phyloP scores from a whole-genome alignment of 2,113 vertebrate species.

The Tragelaphus strepsiceros region DNA sequence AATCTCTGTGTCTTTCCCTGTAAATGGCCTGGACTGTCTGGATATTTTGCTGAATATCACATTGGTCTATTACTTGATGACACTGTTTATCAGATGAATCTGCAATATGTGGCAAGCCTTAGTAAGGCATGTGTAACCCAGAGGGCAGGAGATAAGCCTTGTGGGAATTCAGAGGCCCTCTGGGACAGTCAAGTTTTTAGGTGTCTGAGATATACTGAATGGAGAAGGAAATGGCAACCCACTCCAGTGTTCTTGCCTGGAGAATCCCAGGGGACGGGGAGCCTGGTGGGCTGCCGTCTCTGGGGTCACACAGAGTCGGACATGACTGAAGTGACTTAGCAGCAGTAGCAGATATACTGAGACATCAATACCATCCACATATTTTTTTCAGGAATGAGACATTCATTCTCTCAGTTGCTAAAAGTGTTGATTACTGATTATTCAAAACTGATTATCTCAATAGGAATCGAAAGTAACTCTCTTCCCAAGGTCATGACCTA shows the following conservation, averaged over 20 bases:
- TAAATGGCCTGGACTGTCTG: neutral
- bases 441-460: neutral
- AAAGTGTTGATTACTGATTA: neutral
- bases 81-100: neutral
- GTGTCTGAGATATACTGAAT: neutral
- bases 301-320: too few species aligned
- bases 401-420: neutral
- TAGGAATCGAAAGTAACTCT: neutral
- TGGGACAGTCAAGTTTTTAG: neutral
- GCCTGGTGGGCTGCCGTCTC: too few species aligned
- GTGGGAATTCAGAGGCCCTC: neutral
- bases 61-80: neutral
- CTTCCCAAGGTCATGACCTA: neutral
- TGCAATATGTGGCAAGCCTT: neutral
- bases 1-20: neutral
- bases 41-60: neutral
- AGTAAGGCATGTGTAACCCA: neutral
- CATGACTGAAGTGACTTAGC: too few species aligned
- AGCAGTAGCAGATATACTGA: neutral
- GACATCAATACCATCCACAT: neutral
- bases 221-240: too few species aligned
- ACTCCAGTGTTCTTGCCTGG: too few species aligned
- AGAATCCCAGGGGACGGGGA: too few species aligned
- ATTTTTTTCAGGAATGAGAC: neutral
- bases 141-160: neutral